phyloP scores from a whole-genome alignment of 2,797 vertebrate genomes.

The Synanceia verrucosa region DNA sequence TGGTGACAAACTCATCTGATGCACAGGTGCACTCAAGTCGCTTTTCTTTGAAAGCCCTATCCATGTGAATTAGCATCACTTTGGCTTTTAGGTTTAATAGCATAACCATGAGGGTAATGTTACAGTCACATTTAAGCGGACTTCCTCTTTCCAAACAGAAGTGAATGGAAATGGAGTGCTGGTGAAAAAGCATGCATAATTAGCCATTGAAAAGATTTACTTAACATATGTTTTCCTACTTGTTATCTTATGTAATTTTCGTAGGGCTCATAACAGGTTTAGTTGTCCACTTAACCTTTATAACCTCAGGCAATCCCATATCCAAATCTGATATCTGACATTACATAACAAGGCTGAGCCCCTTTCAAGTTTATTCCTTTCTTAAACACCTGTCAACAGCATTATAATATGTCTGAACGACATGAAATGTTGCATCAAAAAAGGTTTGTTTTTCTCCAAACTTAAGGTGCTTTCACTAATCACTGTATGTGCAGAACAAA shows the following conservation, averaged over 20 bases:
- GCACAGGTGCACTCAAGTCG: conserved; percentile 25
- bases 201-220: neutral
- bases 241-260: conserved; percentile 1
- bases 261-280: neutral
- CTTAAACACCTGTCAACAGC: conserved; percentile 35
- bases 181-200: neutral
- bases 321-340: conserved; percentile 4
- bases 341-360: conserved; percentile 10
- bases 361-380: conserved; percentile 14
- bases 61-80: conserved; percentile 23
- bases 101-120: conserved; percentile 20
- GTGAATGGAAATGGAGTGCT: neutral
- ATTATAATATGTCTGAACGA: conserved; percentile 23
- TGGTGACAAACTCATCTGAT: neutral
- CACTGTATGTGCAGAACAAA: conserved; percentile 71
- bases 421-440: conserved; percentile 43
- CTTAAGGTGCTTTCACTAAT: conserved; percentile 57
- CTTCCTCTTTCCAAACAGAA: conserved; percentile 8
- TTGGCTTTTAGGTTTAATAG: conserved; percentile 1
- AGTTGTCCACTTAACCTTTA: conserved; percentile 6
- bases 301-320: conserved; percentile 11
- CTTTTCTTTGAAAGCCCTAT: conserved; percentile 32
- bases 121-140: neutral
- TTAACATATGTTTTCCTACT: neutral
- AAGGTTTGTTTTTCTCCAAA: conserved; percentile 42